Percentiles rank a stretch among this genome's conserved stretches.
Conservation (phyloP, 1,140 invertebrate species). For the Heliconius hewitsoni region DNA sequence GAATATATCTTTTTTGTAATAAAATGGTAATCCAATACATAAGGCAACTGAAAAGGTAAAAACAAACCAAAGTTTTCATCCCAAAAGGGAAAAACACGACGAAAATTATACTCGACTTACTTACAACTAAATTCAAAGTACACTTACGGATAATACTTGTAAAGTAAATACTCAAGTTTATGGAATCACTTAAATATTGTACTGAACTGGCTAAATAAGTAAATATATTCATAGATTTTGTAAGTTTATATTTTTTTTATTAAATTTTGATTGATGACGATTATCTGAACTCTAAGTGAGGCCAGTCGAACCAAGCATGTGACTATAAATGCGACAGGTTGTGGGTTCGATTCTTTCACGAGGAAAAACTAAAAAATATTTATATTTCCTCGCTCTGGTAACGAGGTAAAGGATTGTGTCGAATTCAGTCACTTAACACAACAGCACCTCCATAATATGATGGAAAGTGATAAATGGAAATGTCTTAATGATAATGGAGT, state of each 20-base stretch:
- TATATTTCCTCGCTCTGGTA: no score
- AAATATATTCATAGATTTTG: slow-evolving; percentile 1
- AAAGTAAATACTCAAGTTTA: slow-evolving; percentile 19
- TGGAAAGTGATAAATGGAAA: no score
- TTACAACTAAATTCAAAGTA: slow-evolving; percentile 32
- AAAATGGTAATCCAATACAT: slow-evolving; percentile 47
- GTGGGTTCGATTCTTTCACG: no score
- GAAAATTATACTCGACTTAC: slow-evolving; percentile 34
- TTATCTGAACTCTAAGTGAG: no score
- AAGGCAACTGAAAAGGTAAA: slow-evolving; percentile 44
- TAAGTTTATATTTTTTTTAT: not conserved
- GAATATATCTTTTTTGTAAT: slow-evolving; percentile 49
- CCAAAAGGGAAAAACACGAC: slow-evolving; percentile 31
- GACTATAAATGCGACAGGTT: no score
- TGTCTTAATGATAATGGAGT: no score
- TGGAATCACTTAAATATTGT: slow-evolving; percentile 1
- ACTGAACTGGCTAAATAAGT: not conserved
- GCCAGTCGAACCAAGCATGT: no score
- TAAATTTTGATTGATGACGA: no score
- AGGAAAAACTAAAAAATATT: no score
- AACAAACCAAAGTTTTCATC: slow-evolving; percentile 39
- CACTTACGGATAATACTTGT: slow-evolving; percentile 28
- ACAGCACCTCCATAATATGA: no score
- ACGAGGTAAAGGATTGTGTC: no score
- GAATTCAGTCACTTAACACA: no score